Base-by-base conservation (phyloP, 2,113 vertebrate genomes). In the Epinephelus cyanopodus region DNA sequence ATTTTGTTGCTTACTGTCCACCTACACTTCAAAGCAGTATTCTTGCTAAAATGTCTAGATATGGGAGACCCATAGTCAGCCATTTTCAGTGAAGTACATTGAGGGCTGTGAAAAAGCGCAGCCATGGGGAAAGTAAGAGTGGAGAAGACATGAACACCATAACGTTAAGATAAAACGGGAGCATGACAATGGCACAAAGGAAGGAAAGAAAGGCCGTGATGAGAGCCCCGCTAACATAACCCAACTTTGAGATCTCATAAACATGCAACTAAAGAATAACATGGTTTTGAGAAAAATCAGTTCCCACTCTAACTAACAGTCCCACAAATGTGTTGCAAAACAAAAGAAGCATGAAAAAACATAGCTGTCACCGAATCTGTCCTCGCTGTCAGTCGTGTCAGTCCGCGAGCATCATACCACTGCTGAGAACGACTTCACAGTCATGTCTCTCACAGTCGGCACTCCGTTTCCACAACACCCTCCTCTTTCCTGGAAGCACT, bases 391-490 rank as follows among this genome's bases (percentile, higher is more conserved):
- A 88, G 77, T 63, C 4, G 33, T 62, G 66, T 87, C 77, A 74
- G 75, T 82, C 73, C 2, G 4, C 18, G 6, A 75, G 72, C 64
- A 11, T 86, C 66, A 39, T 63, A 19, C 61, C 73, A 69, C 68
- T 68, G 73, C 68, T 77, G 72, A 84, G 74, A 84, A 68, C 4
- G 0, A 86, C 81, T 90, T 88, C 74, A 84, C 74, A 85, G 78
- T 69, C 69, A 47, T 80, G 84, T 89, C 75, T 79, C 74, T 83
- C 72, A 8, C 83, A 89, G 73, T 85, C 60, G 47, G 68, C 37
- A 23, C 42, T 80, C 74, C 39, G 37, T 83, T 85, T 83, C 69
- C 70, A 50, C 18, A 74, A 58, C 71, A 70, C 64, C 80, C 48
- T 84, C 58, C 74, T 76, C 74, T 79, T 74, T 71, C 77, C 79